A percentile compares a stretch with the other conserved stretches of the same genome.
phyloP scores from a whole-genome alignment of 2,113 vertebrate genomes.

The Raja brachyura region DNA sequence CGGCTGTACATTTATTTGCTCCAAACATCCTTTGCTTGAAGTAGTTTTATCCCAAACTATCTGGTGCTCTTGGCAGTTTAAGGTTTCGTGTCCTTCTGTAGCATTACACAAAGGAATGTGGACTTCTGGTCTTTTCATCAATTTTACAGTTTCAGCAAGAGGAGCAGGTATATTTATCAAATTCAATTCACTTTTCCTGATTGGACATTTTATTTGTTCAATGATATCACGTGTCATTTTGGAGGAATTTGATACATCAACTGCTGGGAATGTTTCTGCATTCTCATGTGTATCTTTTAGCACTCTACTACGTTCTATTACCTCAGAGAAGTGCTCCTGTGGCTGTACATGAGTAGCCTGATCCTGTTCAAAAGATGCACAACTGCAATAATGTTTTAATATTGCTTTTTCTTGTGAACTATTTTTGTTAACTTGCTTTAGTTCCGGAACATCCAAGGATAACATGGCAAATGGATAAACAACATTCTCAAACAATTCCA shows the following conservation, averaged over 20 bases:
- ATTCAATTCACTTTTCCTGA: constrained; percentile 18
- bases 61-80: neutral
- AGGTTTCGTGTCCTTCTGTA: neutral
- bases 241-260: neutral
- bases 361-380: neutral
- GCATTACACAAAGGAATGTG: neutral
- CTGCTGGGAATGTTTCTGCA: neutral
- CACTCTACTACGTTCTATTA: neutral
- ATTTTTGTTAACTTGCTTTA: neutral
- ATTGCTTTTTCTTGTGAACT: neutral
- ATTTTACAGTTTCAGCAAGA: neutral
- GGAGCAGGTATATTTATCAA: neutral
- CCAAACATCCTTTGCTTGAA: neutral
- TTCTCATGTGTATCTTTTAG: neutral
- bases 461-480: neutral
- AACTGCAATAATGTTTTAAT: neutral
- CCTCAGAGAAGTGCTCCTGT: no score
- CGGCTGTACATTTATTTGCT: neutral
- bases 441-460: constrained; percentile 4
- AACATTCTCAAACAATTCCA: neutral
- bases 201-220: constrained; percentile 1
- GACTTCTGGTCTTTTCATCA: neutral
- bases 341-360: no score
- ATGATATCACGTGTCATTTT: neutral
- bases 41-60: neutral